These are phyloP conservation scores for Lytechinus pictus DNA, from an alignment of 35 echinoderm and acorn worm genomes.

Conservation along the genomic window DNA sequence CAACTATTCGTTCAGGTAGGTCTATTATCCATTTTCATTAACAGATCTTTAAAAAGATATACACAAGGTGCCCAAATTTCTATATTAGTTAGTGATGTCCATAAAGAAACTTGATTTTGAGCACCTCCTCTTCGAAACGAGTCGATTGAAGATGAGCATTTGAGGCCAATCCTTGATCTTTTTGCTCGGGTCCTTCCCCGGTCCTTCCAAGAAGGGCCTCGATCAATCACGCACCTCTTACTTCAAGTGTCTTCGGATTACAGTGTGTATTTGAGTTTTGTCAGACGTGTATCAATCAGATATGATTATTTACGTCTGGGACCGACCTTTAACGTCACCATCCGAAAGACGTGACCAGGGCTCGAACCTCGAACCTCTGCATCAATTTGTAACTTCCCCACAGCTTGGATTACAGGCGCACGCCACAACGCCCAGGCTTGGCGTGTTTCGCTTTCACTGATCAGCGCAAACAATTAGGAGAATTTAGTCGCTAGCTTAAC, in stretches of 20 bases:
- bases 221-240: background rate
- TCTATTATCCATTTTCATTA: background rate
- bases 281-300: too few species aligned
- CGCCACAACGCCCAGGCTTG: too few species aligned
- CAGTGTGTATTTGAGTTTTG: too few species aligned
- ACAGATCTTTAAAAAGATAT: background rate
- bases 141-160: background rate
- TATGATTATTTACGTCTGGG: too few species aligned
- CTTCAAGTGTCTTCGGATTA: background rate
- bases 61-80: too few species aligned
- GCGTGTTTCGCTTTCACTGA: background rate
- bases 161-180: background rate
- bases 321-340: too few species aligned
- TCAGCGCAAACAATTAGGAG: background rate
- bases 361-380: too few species aligned
- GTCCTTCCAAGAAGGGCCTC: background rate
- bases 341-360: too few species aligned
- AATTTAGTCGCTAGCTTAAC: conserved; percentile 29
- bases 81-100: background rate
- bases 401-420: background rate
- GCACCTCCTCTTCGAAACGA: background rate
- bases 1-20: background rate
- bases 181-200: background rate
- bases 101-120: background rate
- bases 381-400: too few species aligned